phyloP scores from a whole-genome alignment of 1,140 invertebrate genomes.

The Drosophila burlai region DNA sequence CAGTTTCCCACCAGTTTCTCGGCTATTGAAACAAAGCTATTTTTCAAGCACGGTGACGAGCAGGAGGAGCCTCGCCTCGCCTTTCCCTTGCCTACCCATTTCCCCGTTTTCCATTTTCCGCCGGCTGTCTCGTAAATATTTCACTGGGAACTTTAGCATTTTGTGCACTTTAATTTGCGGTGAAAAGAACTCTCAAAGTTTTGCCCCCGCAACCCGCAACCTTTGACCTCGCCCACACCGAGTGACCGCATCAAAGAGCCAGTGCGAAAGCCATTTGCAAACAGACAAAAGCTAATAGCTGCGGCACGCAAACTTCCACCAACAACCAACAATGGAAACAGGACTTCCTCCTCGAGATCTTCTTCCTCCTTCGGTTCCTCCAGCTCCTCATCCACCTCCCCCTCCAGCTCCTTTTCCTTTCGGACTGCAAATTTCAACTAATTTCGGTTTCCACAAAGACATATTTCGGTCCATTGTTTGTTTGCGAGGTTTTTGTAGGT shows the following conservation, averaged over 20 bases:
- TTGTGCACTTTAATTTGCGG: slow-evolving; percentile 82
- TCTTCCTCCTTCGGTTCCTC: neutral
- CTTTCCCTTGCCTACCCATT: neutral
- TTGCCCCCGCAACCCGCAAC: slow-evolving; percentile 18
- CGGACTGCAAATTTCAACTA: slow-evolving; percentile 11
- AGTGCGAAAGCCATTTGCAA: slow-evolving; percentile 56
- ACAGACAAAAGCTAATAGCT: slow-evolving; percentile 68
- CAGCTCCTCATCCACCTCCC: neutral
- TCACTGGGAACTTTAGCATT: slow-evolving; percentile 68
- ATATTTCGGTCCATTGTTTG: slow-evolving; percentile 15
- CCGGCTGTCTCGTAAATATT: slow-evolving; percentile 54
- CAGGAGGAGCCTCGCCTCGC: neutral
- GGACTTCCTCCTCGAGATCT: slow-evolving; percentile 8
- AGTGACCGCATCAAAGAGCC: slow-evolving; percentile 75
- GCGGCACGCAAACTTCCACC: slow-evolving; percentile 27
- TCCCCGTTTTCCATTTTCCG: slow-evolving; percentile 3
- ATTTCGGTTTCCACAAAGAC: slow-evolving; percentile 13
- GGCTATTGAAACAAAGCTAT: slow-evolving; percentile 74
- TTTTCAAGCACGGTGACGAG: slow-evolving; percentile 51
- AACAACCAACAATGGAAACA: slow-evolving; percentile 28
- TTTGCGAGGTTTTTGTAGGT: neutral
- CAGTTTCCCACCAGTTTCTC: slow-evolving; percentile 27
- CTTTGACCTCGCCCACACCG: slow-evolving; percentile 22
- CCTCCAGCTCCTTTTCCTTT: no score
- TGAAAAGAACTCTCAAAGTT: slow-evolving; percentile 60